Evolutionary conservation across 2,113 vertebrate species (phyloP).

Genomic region (Phrynosoma blainvillii): DNA sequence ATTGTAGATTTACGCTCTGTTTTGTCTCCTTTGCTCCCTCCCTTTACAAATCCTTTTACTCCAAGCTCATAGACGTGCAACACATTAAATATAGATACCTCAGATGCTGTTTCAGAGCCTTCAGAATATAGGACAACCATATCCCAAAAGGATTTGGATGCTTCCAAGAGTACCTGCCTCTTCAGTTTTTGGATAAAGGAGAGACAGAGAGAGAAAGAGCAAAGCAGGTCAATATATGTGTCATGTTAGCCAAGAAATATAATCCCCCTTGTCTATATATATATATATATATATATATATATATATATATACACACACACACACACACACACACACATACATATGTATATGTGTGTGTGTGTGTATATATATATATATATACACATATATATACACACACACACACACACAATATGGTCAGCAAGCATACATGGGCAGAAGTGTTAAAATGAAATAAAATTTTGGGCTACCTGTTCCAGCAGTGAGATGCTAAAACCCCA

Average conservation of each 20-base stretch:
- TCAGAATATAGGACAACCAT: neutral
- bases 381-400: too few species aligned
- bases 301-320: too few species aligned
- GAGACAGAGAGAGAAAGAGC: neutral
- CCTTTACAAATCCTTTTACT: neutral
- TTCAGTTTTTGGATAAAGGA: too few species aligned
- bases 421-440: too few species aligned
- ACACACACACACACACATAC: too few species aligned
- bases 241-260: constrained; percentile 29
- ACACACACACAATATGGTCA: too few species aligned
- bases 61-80: neutral
- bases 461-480: too few species aligned
- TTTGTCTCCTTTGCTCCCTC: neutral
- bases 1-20: neutral
- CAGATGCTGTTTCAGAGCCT: neutral
- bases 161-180: accelerated
- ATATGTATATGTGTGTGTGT: too few species aligned
- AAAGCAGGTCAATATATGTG: neutral
- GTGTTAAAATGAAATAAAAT: too few species aligned
- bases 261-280: constrained; percentile 1
- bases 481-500: too few species aligned
- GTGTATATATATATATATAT: too few species aligned
- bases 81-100: neutral
- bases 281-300: too few species aligned
- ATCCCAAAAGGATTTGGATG: accelerated